These are phyloP conservation scores for Callitettix versicolor DNA, from an alignment of 1,140 invertebrate genomes.

Conservation along the genomic window DNA sequence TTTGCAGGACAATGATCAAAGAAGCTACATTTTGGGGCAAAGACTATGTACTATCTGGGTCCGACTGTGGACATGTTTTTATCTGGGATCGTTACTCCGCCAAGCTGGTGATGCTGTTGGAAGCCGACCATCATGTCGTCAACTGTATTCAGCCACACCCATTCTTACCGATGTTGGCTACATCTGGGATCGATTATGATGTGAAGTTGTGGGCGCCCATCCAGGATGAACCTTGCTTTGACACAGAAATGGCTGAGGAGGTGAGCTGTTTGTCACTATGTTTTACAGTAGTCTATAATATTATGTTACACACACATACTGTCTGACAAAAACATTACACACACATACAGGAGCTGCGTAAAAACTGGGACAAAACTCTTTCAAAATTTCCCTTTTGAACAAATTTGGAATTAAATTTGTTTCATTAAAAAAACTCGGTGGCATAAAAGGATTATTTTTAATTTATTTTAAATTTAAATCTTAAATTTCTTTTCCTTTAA, in stretches of 20 bases:
- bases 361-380: too few species aligned
- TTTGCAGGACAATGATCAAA: conserved; percentile 74
- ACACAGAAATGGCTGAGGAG: conserved; percentile 53
- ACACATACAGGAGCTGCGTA: too few species aligned
- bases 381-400: too few species aligned
- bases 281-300: too few species aligned
- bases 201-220: conserved; percentile 77
- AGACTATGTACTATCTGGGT: conserved; percentile 72
- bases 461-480: too few species aligned
- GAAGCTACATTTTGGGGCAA: conserved; percentile 83
- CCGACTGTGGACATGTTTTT: conserved; percentile 75
- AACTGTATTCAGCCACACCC: conserved; percentile 84
- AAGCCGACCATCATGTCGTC: conserved; percentile 78
- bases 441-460: too few species aligned
- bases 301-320: too few species aligned
- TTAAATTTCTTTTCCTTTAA: too few species aligned
- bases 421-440: too few species aligned
- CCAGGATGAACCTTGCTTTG: conserved; percentile 46
- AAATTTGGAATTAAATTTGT: too few species aligned
- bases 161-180: conserved; percentile 64
- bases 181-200: conserved; percentile 85
- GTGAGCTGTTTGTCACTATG: conserved; percentile 42
- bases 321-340: too few species aligned
- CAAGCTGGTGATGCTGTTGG: conserved; percentile 61
- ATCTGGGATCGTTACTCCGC: conserved; percentile 53